Conservation (phyloP, 2,113 vertebrate genomes). For the Deroptyus accipitrinus region DNA sequence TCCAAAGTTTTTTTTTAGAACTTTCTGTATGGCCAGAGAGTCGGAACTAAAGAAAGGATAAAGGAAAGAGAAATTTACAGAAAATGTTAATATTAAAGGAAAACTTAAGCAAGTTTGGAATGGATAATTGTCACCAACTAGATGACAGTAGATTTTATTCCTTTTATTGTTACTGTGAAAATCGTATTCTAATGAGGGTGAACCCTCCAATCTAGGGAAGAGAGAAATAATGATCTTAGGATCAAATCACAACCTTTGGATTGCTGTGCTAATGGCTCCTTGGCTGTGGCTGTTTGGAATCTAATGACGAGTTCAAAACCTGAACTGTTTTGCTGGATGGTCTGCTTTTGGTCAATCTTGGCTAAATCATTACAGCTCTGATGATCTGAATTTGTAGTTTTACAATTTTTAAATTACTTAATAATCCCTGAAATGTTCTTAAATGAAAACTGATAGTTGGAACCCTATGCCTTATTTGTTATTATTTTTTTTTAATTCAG, state of each 20-base stretch:
- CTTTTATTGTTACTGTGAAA: neutral
- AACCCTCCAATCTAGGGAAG: neutral
- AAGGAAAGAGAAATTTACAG: neutral
- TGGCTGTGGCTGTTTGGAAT: neutral
- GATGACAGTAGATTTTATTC: neutral
- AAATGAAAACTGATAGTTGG: neutral
- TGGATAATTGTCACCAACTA: neutral
- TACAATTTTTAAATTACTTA: neutral
- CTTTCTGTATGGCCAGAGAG: neutral
- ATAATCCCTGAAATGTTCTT: neutral
- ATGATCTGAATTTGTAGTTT: neutral
- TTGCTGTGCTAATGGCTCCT: neutral
- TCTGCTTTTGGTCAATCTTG: neutral
- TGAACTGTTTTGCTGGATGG: neutral
- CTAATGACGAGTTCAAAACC: neutral
- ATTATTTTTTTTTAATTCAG: neutral
- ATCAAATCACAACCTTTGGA: neutral
- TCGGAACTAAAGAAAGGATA: neutral
- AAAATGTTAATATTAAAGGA: neutral
- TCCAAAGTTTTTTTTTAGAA: neutral
- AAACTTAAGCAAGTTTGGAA: neutral
- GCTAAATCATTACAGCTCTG: neutral
- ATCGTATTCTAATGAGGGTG: neutral
- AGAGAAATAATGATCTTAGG: neutral
- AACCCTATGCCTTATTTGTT: neutral